Evolutionary conservation across 2,797 vertebrate genomes (phyloP).

Genomic region (Phrynocephalus forsythii): DNA sequence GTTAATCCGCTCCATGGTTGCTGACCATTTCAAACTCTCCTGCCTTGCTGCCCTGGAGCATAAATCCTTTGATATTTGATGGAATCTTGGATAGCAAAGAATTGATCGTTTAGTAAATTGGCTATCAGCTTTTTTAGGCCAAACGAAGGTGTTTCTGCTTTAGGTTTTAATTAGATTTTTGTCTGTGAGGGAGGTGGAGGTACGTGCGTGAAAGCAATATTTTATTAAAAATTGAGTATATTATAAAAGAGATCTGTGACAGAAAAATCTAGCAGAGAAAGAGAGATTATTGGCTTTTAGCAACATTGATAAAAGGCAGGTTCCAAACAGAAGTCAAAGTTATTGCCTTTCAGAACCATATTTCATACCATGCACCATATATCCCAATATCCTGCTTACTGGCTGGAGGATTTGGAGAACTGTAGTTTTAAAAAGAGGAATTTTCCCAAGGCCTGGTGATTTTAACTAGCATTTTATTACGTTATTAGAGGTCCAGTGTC

Average conservation of each 20-base stretch:
- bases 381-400: neutral
- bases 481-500: neutral
- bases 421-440: no score
- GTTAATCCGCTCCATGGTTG: slow-evolving; percentile 67
- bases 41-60: slow-evolving; percentile 57
- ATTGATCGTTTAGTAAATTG: neutral
- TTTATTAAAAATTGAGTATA: no score
- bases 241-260: no score
- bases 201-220: no score
- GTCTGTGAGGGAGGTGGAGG: neutral
- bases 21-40: slow-evolving; percentile 67
- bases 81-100: slow-evolving; percentile 50
- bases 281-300: no score
- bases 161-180: neutral
- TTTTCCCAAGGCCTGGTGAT: no score
- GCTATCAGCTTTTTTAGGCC: slow-evolving; percentile 46
- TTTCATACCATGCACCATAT: no score
- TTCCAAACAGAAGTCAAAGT: no score
- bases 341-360: no score
- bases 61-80: slow-evolving; percentile 63
- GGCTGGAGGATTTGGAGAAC: no score
- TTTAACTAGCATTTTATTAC: neutral
- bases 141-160: slow-evolving; percentile 34
- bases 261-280: no score
- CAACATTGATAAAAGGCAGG: no score